These are phyloP conservation scores for Podotricha telesiphe DNA, from an alignment of 2,888 invertebrate species.

Conservation along the genomic window DNA sequence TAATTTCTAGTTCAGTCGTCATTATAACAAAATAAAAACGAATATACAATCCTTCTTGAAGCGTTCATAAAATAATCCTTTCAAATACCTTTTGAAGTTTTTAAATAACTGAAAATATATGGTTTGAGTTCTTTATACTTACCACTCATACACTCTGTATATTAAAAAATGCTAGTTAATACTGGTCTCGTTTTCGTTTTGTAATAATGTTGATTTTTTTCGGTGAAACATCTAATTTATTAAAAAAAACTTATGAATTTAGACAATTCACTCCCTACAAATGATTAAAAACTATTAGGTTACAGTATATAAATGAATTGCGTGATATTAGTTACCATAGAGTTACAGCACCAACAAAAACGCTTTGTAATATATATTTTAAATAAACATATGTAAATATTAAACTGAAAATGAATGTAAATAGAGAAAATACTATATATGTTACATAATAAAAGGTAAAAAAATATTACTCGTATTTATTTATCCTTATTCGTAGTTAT, in stretches of 20 bases:
- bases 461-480: constrained; percentile 13
- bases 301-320: constrained; percentile 50
- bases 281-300: constrained; percentile 29
- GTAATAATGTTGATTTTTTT: constrained; percentile 57
- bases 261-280: constrained; percentile 13
- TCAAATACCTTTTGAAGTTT: too few relatives aligned
- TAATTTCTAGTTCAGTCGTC: constrained; percentile 48
- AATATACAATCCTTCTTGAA: constrained; percentile 17
- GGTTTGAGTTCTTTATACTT: neutral
- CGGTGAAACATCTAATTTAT: constrained; percentile 60
- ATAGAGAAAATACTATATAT: constrained; percentile 64
- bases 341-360: constrained; percentile 45
- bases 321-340: constrained; percentile 82
- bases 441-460: constrained; percentile 62
- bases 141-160: neutral
- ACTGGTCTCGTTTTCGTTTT: constrained; percentile 64
- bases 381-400: constrained; percentile 70
- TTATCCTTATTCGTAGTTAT: too few relatives aligned
- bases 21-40: constrained; percentile 66
- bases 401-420: constrained; percentile 68
- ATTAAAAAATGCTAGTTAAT: neutral
- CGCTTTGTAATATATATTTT: constrained; percentile 46
- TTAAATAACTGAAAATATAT: too few relatives aligned
- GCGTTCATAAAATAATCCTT: too few relatives aligned
- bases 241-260: constrained; percentile 32